Percentiles rank a stretch among this genome's conserved stretches.
Evolutionary conservation across 2,888 invertebrate species (phyloP).

Genomic region (Biston stratarius): DNA sequence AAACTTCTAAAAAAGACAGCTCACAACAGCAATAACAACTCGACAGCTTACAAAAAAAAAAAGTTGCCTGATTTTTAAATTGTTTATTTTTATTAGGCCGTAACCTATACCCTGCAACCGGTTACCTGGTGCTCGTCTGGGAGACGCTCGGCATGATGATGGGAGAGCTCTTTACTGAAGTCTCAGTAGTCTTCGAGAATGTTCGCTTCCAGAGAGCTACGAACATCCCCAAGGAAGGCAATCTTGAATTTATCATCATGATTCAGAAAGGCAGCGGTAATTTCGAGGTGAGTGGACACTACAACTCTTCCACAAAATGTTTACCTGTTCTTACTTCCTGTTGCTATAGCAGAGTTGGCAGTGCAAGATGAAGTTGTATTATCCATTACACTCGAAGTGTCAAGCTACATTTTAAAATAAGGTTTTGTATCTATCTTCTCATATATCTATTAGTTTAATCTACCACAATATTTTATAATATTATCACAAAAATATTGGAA

Average conservation of each 20-base stretch:
- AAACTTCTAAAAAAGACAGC: too few species aligned
- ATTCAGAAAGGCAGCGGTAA: conserved; percentile 90
- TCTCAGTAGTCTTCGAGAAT: conserved; percentile 94
- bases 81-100: conserved; percentile 78
- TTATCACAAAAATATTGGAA: too few species aligned
- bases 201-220: conserved; percentile 94
- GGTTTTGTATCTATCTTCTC: too few species aligned
- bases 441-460: too few species aligned
- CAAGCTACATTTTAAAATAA: too few species aligned
- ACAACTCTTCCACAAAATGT: background rate
- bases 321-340: too few species aligned
- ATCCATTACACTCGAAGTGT: too few species aligned
- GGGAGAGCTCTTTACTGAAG: conserved; percentile 89
- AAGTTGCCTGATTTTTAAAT: background rate
- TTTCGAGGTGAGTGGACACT: conserved; percentile 83
- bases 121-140: conserved; percentile 92
- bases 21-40: too few species aligned
- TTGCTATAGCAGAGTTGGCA: too few species aligned
- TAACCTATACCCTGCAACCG: conserved; percentile 94
- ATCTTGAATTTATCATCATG: conserved; percentile 88
- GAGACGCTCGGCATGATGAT: conserved; percentile 91
- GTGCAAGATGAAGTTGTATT: too few species aligned
- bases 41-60: background rate
- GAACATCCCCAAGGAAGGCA: conserved; percentile 89
- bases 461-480: too few species aligned